Evolutionary conservation across 2,797 vertebrate genomes (phyloP), one percentile per base, ranked within the genome.

Genomic region (Pipistrellus pipistrellus): DNA sequence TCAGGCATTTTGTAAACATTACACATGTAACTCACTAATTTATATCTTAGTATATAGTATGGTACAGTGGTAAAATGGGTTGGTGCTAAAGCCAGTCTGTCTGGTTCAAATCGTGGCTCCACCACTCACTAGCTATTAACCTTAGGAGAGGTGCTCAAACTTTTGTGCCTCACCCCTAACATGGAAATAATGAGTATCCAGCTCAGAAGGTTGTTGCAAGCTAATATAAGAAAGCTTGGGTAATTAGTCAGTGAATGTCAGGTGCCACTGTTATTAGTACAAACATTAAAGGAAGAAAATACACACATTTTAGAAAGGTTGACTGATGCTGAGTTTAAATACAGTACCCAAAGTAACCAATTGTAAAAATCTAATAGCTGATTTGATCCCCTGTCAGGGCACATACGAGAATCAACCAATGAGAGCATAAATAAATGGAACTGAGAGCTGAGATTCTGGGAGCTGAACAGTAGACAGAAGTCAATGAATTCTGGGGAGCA

Each of bases 241-340:
- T 82, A 68, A 41, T 78, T 32, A 44, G 80, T 46, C 51, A 55
- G 14, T 69, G 32, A 85, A 44, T 51, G n/a, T 85, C 41, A 86
- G 38, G 23, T 51, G 51, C 44, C 62, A 72, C 8, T 88, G 46
- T 51, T 72, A 82, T 11, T 57, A 72, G 44, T 11, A 77, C 55
- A 81, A 10, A 69, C 41, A 85, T 53, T 85, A 90, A 85, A 85
- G 48, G 66, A 77, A 78, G 14, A 80, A 85, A 92, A 57, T 41
- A 7, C 4, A 48, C 44, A 85, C 59, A 57, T 85, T 85, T 78
- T 64, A 92, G 71, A 66, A 73, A 72, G 55, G 35, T 32, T 55
- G 46, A 86, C 6, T 53, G 44, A 62, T 62, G 32, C 59, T 51
- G 25, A 88, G 35, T 85, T 94, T 81, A 96, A 94, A 81, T 64